Evolutionary conservation across 1,140 invertebrate genomes (phyloP).

Genomic region (Drosophila persimilis): DNA sequence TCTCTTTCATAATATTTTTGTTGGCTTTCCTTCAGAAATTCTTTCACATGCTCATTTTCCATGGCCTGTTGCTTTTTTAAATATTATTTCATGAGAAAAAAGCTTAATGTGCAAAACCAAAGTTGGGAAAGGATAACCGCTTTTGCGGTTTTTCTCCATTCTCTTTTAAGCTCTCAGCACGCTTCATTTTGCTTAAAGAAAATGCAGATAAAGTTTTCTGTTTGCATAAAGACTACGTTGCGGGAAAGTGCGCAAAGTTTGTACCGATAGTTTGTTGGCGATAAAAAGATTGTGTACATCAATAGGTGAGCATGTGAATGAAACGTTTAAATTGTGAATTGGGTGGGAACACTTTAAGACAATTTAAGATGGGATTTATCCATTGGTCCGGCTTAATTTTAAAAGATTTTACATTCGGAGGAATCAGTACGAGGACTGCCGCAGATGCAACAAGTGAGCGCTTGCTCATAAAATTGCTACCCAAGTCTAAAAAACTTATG

Average conservation of each 20-base stretch:
- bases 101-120: conserved; percentile 11
- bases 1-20: background rate
- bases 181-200: conserved; percentile 15
- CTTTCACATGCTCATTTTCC: no score
- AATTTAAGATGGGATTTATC: background rate
- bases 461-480: conserved; percentile 58
- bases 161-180: conserved; percentile 8
- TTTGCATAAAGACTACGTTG: conserved; percentile 1
- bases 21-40: no score
- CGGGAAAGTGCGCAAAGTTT: conserved; percentile 3
- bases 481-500: conserved; percentile 75
- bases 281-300: conserved; percentile 19
- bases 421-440: conserved; percentile 3
- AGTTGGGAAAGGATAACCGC: background rate
- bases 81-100: conserved; percentile 19
- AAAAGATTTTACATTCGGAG: conserved; percentile 34
- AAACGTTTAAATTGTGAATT: conserved; percentile 3
- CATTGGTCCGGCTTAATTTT: background rate
- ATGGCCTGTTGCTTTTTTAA: conserved; percentile 19
- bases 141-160: background rate
- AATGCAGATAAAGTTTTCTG: conserved; percentile 28
- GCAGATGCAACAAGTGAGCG: conserved; percentile 65
- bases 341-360: background rate
- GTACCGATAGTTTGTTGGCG: conserved; percentile 1
- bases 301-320: background rate